Conservation (phyloP, 2,113 vertebrate genomes). For the Atrichornis clamosus region DNA sequence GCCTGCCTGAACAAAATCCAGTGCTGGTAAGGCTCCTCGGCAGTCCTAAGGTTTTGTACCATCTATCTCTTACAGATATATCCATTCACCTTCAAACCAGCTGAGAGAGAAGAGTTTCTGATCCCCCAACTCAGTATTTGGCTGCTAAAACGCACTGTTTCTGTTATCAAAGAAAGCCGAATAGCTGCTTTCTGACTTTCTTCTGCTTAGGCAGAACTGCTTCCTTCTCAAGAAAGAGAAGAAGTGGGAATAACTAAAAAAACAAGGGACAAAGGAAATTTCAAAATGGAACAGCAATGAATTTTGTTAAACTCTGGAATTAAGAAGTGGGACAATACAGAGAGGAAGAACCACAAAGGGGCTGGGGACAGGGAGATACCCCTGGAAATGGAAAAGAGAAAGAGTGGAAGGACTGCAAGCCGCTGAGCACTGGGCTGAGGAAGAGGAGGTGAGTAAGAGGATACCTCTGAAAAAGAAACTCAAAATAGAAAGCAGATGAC, state of each 20-base stretch:
- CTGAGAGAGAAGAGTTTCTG: neutral
- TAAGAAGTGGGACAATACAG: fast-evolving
- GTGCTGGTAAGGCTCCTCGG: neutral
- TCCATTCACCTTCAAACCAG: neutral
- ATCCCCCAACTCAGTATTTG: neutral
- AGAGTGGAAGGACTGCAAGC: neutral
- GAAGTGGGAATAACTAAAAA: neutral
- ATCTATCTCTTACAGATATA: neutral
- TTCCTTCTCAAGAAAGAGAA: neutral
- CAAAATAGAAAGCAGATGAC: slow-evolving; percentile 11
- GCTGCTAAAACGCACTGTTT: neutral
- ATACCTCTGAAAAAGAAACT: slow-evolving; percentile 7
- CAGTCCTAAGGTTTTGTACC: neutral
- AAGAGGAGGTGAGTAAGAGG: slow-evolving; percentile 19
- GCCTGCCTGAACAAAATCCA: neutral
- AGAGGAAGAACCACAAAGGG: neutral
- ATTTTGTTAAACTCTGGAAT: neutral
- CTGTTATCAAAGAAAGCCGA: neutral
- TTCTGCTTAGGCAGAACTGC: neutral
- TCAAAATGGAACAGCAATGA: neutral
- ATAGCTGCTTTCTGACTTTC: neutral
- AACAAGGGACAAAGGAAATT: neutral
- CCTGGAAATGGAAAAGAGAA: neutral
- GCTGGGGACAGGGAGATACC: neutral
- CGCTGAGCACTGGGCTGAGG: neutral